Evolutionary conservation across 2,888 invertebrate species (phyloP).

Genomic region (Monoplex corrugatus): DNA sequence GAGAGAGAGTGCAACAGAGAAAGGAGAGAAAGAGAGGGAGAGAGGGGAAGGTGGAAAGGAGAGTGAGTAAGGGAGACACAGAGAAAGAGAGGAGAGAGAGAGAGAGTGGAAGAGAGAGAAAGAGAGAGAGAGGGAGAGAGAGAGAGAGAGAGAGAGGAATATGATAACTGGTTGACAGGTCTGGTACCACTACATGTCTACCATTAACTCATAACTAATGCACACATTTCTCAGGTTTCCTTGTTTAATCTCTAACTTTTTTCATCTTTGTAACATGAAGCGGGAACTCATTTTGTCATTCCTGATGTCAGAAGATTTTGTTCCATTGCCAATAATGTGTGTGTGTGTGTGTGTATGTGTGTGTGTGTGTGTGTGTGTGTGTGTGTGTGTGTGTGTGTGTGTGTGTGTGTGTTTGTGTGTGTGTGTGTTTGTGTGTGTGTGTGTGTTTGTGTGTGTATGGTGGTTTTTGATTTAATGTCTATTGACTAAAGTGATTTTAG

Average conservation of each 20-base stretch:
- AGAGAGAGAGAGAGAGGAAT: neutral
- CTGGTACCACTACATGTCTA: no score
- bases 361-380: neutral
- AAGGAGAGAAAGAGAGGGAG: neutral
- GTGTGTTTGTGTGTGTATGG: neutral
- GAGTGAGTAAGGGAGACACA: neutral
- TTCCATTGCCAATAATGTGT: no score
- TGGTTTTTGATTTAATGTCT: no score
- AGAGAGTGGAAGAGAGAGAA: neutral
- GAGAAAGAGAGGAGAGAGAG: neutral
- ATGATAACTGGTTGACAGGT: neutral
- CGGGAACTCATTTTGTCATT: no score
- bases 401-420: neutral
- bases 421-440: neutral
- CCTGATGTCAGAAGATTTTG: no score
- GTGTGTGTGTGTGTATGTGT: neutral
- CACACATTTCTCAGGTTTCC: no score
- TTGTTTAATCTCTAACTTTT: no score
- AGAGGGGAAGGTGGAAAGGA: neutral
- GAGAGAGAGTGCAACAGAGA: neutral
- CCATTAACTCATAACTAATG: no score
- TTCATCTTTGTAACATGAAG: no score
- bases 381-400: neutral
- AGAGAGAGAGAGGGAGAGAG: neutral
- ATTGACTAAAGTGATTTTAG: no score